Base-by-base conservation (phyloP, 2,888 invertebrate genomes). In the Diaperis boleti region DNA sequence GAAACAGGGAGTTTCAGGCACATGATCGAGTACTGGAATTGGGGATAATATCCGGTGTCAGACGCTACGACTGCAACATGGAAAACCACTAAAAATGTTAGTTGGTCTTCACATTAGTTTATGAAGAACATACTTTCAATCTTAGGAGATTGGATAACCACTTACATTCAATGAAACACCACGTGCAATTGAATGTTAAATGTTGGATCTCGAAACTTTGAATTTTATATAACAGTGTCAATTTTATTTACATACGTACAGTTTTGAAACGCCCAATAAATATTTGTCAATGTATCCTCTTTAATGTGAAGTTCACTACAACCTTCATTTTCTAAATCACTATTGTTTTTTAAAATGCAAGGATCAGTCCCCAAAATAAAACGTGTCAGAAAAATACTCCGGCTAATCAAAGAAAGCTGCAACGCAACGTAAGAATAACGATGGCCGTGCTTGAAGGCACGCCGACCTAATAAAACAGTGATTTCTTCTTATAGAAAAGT, bases 31-130 rank as follows among this genome's bases (percentile, higher is more conserved):
- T 73, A 66, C 62, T 61, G 44, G 44, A 62, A 61, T 45, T 63
- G 49, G 59, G 72, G 72, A 73, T 74, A 69, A 74, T 72, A 74
- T 74, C 71, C 69, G 57, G 65, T 74, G 70, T 70, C 72, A 69
- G 67, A 37, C 41, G 42, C 35, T 57, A 60, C 60, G 45, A 67
- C 41, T 49, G 64, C 62, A 60, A 74, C 74, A 74, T 60, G 72
- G 68, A 72, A 74, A 74, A 73, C 72, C 74, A 74, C 74, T 74
- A 74, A 69, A 69, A 72, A 71, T 64, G 57, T 69, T 65, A 68
- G 65, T 64, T 60, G 55, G 62, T 64, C 67, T 69, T 63, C 35
- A 59, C 56, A 49, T 62, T 62, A 57, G 35, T 41, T 39, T 49
- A 55, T 39, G 45, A 39, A 39, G 35, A 33, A 44, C 47, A 56